Base-by-base conservation (phyloP, 2,888 invertebrate species). In the Belgica antarctica region DNA sequence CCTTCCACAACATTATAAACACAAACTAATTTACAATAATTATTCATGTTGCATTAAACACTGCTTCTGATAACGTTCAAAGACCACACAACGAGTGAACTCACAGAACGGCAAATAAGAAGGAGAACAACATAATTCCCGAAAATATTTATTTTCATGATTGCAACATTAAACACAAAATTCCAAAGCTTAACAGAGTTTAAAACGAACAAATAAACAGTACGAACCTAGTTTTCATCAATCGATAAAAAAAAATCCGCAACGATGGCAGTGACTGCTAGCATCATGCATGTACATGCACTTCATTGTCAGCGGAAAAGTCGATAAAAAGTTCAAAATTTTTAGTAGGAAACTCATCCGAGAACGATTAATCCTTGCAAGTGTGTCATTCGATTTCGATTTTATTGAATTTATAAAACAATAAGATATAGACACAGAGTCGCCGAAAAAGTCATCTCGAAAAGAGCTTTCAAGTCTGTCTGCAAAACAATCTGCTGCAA, bases 1-100 rank as follows among this genome's bases (percentile, higher is more conserved):
- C n/a, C n/a, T n/a, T n/a, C n/a, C n/a, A n/a, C n/a, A n/a, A n/a
- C n/a, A n/a, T n/a, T n/a, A n/a, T 52, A 52, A 52, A 47, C 25
- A 46, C n/a, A 22, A 66, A 47, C 65, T 66, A 66, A 66, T 66
- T 66, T 66, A 66, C 47, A 66, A 57, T 57, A 66, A 68, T 68
- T 68, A 68, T 68, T 68, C 68, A 68, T 68, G 68, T 68, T 68
- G 68, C 68, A 68, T 68, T 57, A 34, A 17, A 63, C 36, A 63
- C 12, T 41, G 19, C 47, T 52, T 57, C 57, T 68, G 68, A 68
- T 68, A 68, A 31, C 68, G 25, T 41, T 52, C 27, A 34, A 68
- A 68, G 68, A 68, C 68, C 68, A 68, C 68, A 68, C 68, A 68
- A 28, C 25, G 47, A 17, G 36, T 17, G 47, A 47, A 36, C 63